phyloP scores from a whole-genome alignment of 1,140 invertebrate genomes.

The Saccostrea echinata region DNA sequence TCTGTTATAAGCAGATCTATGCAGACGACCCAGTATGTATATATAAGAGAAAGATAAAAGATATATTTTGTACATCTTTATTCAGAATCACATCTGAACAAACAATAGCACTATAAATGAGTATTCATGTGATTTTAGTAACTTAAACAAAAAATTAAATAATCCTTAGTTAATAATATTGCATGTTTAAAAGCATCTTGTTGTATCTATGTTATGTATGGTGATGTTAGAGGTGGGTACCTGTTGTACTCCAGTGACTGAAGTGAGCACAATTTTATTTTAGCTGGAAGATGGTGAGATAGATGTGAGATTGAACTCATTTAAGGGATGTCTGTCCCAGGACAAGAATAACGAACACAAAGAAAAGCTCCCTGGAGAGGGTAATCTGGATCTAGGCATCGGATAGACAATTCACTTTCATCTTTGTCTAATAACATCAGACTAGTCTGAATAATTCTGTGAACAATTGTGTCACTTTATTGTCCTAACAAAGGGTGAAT shows the following conservation, averaged over 20 bases:
- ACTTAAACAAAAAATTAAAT: not conserved
- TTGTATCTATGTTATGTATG: no score
- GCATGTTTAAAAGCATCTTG: no score
- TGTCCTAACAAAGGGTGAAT: no score
- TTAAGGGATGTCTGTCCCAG: slow-evolving; percentile 58
- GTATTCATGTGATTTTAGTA: not conserved
- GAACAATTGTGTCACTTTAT: not conserved
- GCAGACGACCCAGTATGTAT: slow-evolving; percentile 50
- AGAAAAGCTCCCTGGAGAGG: slow-evolving; percentile 10
- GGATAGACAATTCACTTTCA: not conserved
- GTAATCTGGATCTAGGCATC: not conserved
- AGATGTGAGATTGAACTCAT: slow-evolving; percentile 57
- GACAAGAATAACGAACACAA: slow-evolving; percentile 24
- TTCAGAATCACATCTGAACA: not conserved
- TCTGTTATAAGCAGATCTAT: slow-evolving; percentile 53
- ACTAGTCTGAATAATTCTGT: not conserved
- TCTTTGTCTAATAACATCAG: not conserved
- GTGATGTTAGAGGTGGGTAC: no score
- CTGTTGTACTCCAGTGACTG: no score
- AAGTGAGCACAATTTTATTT: not conserved
- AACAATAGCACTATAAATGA: not conserved
- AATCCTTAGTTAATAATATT: not conserved
- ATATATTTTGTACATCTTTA: not conserved
- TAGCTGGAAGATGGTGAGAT: slow-evolving; percentile 60
- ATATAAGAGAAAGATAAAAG: not conserved